Evolutionary conservation across 2,888 invertebrate species (phyloP), one percentile per base, ranked within the genome.

Genomic region (Chironomus riparius): DNA sequence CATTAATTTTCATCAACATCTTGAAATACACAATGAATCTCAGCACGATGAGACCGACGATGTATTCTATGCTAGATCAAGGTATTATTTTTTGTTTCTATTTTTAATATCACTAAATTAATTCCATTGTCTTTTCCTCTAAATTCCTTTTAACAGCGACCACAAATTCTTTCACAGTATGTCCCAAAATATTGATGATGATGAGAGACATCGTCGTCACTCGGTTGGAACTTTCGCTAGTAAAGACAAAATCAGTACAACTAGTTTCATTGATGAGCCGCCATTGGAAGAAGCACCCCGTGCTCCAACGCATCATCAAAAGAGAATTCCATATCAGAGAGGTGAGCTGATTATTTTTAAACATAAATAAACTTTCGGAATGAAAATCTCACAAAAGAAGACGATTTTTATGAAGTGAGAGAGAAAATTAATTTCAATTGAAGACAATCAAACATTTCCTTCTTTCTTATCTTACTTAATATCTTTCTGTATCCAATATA

Each of bases 371-470:
- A 15, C n/a, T 56, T 56, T 56, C 3, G 15, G n/a, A 18, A n/a
- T 56, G 56, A 56, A 18, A 62, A 62, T 21, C 12, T 21, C 38
- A 38, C 38, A 38, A 12, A 62, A 15, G 62, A 62, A 62, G 38
- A 22, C n/a, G 13, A 3, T 2, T 5, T 13, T 15, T 10, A 28
- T 38, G 61, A n/a, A 72, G 12, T n/a, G 38, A 68, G 68, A 68
- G 48, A 68, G 15, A 62, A 73, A 62, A 74, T 68, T 74, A 74
- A 74, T 73, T 73, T 62, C 74, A 74, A 74, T 74, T 74, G 74
- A 74, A 74, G 68, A 74, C 68, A 74, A 74, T 74, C 74, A 68
- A 73, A 74, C 47, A 28, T 62, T 74, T 74, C 68, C 74, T 74
- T 74, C 28, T 72, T 38, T 70, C 70, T 70, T 70, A 62, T 21